Evolutionary conservation across 2,113 vertebrate genomes (phyloP), one percentile per base, ranked within the genome.

Genomic region (Xiphorhynchus elegans): DNA sequence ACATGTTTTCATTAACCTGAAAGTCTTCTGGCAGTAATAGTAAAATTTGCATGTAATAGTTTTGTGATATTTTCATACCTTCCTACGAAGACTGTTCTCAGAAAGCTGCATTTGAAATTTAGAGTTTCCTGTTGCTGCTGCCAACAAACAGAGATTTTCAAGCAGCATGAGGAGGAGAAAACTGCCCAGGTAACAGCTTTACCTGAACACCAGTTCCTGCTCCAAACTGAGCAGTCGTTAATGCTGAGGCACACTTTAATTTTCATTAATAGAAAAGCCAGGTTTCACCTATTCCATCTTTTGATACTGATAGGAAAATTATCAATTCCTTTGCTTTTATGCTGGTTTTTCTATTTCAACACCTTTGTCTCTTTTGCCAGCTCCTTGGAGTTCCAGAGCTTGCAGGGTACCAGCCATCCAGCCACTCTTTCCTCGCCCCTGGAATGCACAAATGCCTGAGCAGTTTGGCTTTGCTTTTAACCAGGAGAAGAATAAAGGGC

Each of bases 311-410:
- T 23, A 39, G 20, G 37, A 39, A 80, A 92, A 59, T 11, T 52
- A 35, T 52, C 21, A 16, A 13, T 60, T 60, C 42, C 18, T 94
- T 87, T 19, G 28, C 33, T 68, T 64, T 90, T n/a, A 66, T 7
- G 26, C 17, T 31, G 7, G 9, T 26, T 6, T 40, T 35, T 69
- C 1, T 7, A 56, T 59, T 67, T 81, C 0, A 0, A 68, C 55
- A 39, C 7, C 16, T 68, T 62, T 9, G 15, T 52, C 17, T 49
- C 40, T 73, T 75, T 47, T 67, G 35, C 50, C 47, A 91, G 6
- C 10, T 47, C n/a, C 3, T 2, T 47, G 44, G 33, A 76, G 77
- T 73, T 50, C 59, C 82, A 69, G 37, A 76, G 42, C 31, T 56
- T 44, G 42, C 56, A 67, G 72, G 37, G 73, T 8, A 73, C 10